phyloP scores from a whole-genome alignment of 2,113 vertebrate species.

The Poicephalus meyeri region DNA sequence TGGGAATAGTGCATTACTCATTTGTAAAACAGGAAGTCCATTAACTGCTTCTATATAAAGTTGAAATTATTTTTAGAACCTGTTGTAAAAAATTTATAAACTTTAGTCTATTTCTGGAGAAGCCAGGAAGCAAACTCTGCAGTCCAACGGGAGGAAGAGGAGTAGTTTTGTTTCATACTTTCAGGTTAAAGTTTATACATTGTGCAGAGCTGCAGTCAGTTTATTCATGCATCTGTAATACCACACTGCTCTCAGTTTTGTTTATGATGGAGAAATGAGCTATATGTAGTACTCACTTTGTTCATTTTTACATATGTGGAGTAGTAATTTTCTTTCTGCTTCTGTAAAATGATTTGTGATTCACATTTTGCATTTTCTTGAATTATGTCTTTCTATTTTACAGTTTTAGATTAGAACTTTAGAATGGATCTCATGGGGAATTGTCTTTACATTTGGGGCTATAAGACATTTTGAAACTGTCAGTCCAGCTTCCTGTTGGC shows the following conservation, averaged over 20 bases:
- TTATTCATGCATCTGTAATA: not conserved
- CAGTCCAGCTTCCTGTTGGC: not conserved
- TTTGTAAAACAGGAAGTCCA: slow-evolving; percentile 27
- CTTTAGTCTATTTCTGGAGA: not conserved
- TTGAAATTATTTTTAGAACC: slow-evolving; percentile 40
- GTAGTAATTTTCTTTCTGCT: not conserved
- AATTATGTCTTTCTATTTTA: not conserved
- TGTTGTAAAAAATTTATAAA: not conserved
- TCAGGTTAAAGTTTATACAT: not conserved
- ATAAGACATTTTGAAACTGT: not conserved
- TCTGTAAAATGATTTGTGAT: not conserved
- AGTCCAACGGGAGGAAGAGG: not conserved
- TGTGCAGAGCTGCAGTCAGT: not conserved
- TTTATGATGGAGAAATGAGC: not conserved
- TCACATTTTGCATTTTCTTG: not conserved
- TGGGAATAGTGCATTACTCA: not conserved
- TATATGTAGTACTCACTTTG: not conserved
- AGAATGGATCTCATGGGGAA: not conserved
- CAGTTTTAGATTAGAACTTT: not conserved
- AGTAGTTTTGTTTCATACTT: not conserved
- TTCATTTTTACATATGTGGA: not conserved
- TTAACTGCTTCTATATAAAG: slow-evolving; percentile 10
- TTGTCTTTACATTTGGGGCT: not conserved
- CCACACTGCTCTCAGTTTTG: not conserved
- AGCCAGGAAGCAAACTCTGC: not conserved